A percentile compares a stretch with the other conserved stretches of the same genome.
phyloP scores from a whole-genome alignment of 2,113 vertebrate genomes.

The Spea multiplicata region DNA sequence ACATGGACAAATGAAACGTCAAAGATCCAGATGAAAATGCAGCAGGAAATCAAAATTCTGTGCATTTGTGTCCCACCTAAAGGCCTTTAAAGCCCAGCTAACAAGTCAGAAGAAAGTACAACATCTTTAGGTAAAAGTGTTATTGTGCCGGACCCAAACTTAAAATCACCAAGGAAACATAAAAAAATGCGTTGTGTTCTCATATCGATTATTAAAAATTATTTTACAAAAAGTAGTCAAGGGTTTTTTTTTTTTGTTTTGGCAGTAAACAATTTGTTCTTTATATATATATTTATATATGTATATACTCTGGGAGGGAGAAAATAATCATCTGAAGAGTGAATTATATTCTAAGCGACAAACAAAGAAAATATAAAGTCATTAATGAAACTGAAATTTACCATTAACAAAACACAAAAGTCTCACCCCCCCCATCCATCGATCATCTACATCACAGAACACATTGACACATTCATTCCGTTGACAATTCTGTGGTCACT shows the following conservation, averaged over 20 bases:
- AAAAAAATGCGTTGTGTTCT: constrained; percentile 27
- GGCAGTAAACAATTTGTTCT: constrained; percentile 54
- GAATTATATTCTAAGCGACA: constrained; percentile 36
- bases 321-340: constrained; percentile 49
- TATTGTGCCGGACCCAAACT: constrained; percentile 13
- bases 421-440: background rate
- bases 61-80: too few relatives aligned
- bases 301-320: constrained; percentile 53
- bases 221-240: constrained; percentile 46
- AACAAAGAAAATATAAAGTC: constrained; percentile 26
- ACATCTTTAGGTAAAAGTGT: constrained; percentile 14
- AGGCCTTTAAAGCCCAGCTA: background rate
- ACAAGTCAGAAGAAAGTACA: background rate
- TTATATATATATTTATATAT: constrained; percentile 33
- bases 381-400: constrained; percentile 43
- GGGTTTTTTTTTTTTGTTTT: constrained; percentile 49
- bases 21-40: too few relatives aligned
- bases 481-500: constrained; percentile 6
- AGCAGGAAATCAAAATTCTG: too few relatives aligned
- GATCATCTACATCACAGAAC: background rate
- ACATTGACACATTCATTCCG: background rate
- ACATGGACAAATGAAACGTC: too few relatives aligned
- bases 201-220: constrained; percentile 44
- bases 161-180: constrained; percentile 19
- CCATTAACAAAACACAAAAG: constrained; percentile 53